phyloP scores from a whole-genome alignment of 2,797 vertebrate species.

The Platyrinchus mystaceus region DNA sequence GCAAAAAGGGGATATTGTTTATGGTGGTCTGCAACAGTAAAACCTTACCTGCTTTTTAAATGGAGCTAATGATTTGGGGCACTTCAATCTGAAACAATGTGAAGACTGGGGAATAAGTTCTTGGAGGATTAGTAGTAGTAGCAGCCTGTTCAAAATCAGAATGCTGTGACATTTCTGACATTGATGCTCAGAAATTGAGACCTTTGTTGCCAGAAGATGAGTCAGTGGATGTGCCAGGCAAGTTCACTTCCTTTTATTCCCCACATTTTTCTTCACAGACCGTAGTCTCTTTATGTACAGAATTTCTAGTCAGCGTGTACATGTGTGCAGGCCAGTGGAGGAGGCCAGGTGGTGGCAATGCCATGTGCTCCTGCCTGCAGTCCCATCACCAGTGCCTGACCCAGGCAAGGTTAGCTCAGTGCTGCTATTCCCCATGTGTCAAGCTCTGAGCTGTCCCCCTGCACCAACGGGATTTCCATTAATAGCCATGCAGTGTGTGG shows the following conservation, averaged over 20 bases:
- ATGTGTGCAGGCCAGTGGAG: neutral
- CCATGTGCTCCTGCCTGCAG: neutral
- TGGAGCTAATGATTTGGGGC: neutral
- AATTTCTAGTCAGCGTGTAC: neutral
- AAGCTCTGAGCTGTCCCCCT: neutral
- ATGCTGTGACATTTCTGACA: neutral
- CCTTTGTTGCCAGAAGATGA: neutral
- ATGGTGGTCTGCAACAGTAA: neutral
- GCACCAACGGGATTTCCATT: neutral
- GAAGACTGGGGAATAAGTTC: neutral
- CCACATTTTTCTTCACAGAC: neutral
- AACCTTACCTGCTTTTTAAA: neutral
- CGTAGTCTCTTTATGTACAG: neutral
- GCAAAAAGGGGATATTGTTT: neutral
- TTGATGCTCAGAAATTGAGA: neutral
- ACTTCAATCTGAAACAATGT: neutral
- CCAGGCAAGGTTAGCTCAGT: neutral
- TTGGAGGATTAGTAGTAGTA: neutral
- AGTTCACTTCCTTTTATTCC: neutral
- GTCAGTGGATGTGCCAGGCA: accelerated
- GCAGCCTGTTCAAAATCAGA: neutral
- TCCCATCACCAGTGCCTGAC: neutral
- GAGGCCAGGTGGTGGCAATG: neutral
- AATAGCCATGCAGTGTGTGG: neutral
- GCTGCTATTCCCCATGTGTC: accelerated